Base-by-base conservation (phyloP, 2,797 vertebrate genomes). In the Poecilia velifera region DNA sequence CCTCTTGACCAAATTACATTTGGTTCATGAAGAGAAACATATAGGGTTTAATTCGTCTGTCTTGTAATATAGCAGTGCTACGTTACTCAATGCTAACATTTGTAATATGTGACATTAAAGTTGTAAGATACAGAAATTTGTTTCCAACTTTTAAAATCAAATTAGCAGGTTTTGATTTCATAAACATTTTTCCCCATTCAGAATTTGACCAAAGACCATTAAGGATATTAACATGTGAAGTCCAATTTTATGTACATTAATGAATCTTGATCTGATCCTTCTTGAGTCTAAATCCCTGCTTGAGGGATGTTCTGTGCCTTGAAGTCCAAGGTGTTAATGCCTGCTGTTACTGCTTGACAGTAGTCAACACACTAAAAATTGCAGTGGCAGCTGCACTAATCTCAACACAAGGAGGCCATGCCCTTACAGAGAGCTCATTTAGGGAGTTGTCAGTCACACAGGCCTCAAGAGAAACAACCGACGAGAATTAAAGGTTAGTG, bases 381-480 rank as follows among this genome's bases (percentile, higher is more conserved):
- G 28, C 45, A n/a, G 59, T 73, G 59, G 55, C 62, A 72, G n/a
- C 47, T 34, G 28, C 39, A 57, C n/a, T 75, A 46, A 75, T 70
- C 73, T 79, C 72, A 66, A 36, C 28, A 53, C 73, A 73, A 20
- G 25, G 41, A 74, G 53, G 51, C 46, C 7, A 10, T 36, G 72
- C n/a, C 41, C 47, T 43, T 64, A 76, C 76, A 51, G 62, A 55
- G 41, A 76, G 28, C 12, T 22, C 46, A 59, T 71, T 47, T 16
- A 12, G 57, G 22, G 34, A 79, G 71, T 73, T 78, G 74, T 77
- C 49, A 76, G 28, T 82, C 36, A n/a, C 57, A 76, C 55, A 70
- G 28, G 34, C 55, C 45, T 73, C n/a, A 55, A 18, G 36, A 71
- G 31, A 71, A 55, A n/a, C 31, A 59, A 57, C 49, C 41, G 45